Percentiles rank a stretch among this genome's conserved stretches.
Evolutionary conservation across 2,888 invertebrate genomes (phyloP).

Genomic region (Drosophila melanosoma): DNA sequence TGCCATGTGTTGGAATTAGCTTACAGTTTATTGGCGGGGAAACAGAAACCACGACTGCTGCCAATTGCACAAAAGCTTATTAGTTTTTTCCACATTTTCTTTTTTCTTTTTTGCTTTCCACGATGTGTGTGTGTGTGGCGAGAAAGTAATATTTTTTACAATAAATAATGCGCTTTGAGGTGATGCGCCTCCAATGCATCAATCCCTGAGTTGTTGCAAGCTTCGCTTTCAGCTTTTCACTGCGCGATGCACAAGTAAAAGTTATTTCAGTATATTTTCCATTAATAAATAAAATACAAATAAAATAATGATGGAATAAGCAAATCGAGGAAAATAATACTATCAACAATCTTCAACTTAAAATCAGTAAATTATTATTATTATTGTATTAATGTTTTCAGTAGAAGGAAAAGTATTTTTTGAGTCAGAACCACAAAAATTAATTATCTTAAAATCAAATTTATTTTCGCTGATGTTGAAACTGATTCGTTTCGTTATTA

Average conservation of each 20-base stretch:
- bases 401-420: background rate
- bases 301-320: background rate
- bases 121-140: slow-evolving; percentile 23
- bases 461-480: background rate
- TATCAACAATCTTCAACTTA: background rate
- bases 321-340: background rate
- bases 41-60: slow-evolving; percentile 52
- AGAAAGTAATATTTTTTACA: slow-evolving; percentile 63
- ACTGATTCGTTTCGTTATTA: background rate
- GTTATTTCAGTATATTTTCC: background rate
- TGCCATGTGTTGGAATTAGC: slow-evolving; percentile 77
- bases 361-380: background rate
- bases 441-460: background rate
- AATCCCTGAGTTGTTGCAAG: slow-evolving; percentile 39
- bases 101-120: slow-evolving; percentile 7
- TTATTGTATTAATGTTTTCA: no score
- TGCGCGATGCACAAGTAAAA: slow-evolving; percentile 21
- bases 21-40: slow-evolving; percentile 59
- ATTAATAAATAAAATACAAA: background rate
- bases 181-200: slow-evolving; percentile 53
- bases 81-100: slow-evolving; percentile 37
- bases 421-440: background rate
- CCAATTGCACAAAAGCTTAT: slow-evolving; percentile 79
- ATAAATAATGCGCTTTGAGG: slow-evolving; percentile 75
- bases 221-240: slow-evolving; percentile 7